Percentiles rank a stretch among this genome's conserved stretches.
Conservation (phyloP, 2,797 vertebrate genomes). For the Erethizon dorsatum region DNA sequence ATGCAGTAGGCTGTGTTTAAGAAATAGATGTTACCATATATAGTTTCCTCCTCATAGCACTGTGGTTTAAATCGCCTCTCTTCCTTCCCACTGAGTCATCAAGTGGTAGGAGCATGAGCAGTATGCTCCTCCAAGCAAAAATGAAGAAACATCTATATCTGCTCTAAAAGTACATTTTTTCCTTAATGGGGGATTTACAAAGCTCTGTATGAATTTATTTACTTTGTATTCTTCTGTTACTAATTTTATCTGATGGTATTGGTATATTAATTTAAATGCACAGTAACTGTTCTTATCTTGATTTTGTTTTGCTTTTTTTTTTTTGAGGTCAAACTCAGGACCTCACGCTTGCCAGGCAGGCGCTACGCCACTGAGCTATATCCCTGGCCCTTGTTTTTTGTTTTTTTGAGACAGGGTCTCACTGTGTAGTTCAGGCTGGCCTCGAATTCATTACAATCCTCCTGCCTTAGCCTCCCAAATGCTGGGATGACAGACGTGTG, state of each 20-base stretch:
- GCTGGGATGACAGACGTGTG: not conserved
- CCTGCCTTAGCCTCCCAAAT: not conserved
- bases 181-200: slow-evolving; percentile 63
- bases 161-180: slow-evolving; percentile 52
- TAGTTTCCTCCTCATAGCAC: slow-evolving; percentile 88
- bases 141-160: slow-evolving; percentile 84
- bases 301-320: not conserved
- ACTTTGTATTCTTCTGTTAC: slow-evolving; percentile 60
- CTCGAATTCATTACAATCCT: not conserved
- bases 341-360: too few relatives aligned
- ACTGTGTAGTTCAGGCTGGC: not conserved
- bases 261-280: slow-evolving; percentile 43
- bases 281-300: not conserved
- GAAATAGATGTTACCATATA: slow-evolving; percentile 90
- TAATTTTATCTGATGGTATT: slow-evolving; percentile 45
- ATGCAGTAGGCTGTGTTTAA: not conserved
- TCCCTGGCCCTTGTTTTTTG: too few relatives aligned
- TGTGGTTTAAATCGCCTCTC: slow-evolving; percentile 90
- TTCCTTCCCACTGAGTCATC: slow-evolving; percentile 94
- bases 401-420: not conserved
- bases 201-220: not conserved
- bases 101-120: slow-evolving; percentile 81
- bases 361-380: too few relatives aligned
- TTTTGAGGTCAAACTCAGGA: too few relatives aligned
- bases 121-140: slow-evolving; percentile 83